Conservation (phyloP, 2,888 invertebrate species). For the Homarus gammarus region DNA sequence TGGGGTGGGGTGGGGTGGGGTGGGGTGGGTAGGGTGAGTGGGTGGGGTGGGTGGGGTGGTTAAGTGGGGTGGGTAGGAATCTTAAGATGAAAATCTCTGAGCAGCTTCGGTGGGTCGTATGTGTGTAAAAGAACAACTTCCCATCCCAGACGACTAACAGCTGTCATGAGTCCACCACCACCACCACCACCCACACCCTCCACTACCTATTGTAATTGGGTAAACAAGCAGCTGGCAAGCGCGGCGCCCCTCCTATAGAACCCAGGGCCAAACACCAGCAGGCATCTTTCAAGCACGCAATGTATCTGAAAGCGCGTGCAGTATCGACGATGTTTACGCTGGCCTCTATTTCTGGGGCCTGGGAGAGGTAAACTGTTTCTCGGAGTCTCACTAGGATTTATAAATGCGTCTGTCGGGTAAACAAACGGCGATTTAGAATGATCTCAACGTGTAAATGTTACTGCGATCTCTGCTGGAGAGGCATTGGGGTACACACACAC, state of each 20-base stretch:
- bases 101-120: too few species aligned
- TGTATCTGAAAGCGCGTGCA: conserved; percentile 54
- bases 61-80: too few species aligned
- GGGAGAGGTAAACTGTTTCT: conserved; percentile 61
- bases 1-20: too few species aligned
- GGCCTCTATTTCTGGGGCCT: conserved; percentile 46
- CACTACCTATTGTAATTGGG: conserved; percentile 30
- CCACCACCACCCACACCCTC: background rate
- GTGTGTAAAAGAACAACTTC: too few species aligned
- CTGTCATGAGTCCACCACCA: background rate
- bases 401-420: conserved; percentile 57
- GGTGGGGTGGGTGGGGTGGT: too few species aligned
- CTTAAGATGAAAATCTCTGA: too few species aligned
- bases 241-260: background rate
- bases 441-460: conserved; percentile 52
- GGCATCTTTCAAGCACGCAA: conserved; percentile 36
- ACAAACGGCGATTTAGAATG: conserved; percentile 55
- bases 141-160: background rate
- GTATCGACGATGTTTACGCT: conserved; percentile 57
- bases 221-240: conserved; percentile 23
- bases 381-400: conserved; percentile 60
- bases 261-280: background rate
- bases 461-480: conserved; percentile 9
- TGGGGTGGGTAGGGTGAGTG: too few species aligned
- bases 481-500: background rate